Conservation (phyloP, 2,113 vertebrate genomes). For the Salvelinus sp. region DNA sequence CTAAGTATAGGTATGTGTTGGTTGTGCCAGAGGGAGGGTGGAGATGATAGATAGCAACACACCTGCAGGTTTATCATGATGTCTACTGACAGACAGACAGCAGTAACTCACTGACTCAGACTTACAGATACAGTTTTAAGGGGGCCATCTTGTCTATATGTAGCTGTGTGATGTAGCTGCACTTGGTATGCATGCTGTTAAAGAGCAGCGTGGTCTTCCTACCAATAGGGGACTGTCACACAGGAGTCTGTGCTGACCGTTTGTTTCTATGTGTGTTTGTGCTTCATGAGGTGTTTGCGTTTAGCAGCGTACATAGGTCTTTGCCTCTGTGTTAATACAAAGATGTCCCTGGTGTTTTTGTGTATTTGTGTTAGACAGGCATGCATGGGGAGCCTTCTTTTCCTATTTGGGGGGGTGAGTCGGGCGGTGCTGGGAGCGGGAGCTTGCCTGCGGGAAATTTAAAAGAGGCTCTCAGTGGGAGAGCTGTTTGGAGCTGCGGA, state of each 20-base stretch:
- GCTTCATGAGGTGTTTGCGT: neutral
- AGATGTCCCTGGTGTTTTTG: neutral
- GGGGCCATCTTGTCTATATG: conserved; percentile 27
- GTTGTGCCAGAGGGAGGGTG: neutral
- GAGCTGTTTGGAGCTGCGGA: neutral
- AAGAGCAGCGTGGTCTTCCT: too few relatives aligned
- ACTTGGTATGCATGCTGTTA: too few relatives aligned
- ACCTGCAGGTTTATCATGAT: neutral
- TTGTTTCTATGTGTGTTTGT: neutral
- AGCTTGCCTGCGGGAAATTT: neutral
- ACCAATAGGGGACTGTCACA: too few relatives aligned
- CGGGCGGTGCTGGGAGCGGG: neutral
- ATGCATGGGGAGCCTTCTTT: neutral
- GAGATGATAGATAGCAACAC: neutral
- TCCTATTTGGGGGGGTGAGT: neutral
- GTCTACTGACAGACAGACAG: conserved; percentile 14
- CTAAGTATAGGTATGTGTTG: neutral
- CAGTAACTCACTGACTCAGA: conserved; percentile 1
- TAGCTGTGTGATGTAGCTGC: too few relatives aligned
- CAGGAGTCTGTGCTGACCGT: neutral
- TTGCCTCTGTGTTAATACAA: neutral
- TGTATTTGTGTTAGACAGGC: neutral
- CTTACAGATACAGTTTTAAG: conserved; percentile 14
- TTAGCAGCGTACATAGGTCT: neutral
- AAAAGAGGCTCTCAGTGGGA: neutral